A percentile compares a stretch with the other conserved stretches of the same genome.
Evolutionary conservation across 2,113 vertebrate species (phyloP).

Genomic region (Phylloscopus whistleri): DNA sequence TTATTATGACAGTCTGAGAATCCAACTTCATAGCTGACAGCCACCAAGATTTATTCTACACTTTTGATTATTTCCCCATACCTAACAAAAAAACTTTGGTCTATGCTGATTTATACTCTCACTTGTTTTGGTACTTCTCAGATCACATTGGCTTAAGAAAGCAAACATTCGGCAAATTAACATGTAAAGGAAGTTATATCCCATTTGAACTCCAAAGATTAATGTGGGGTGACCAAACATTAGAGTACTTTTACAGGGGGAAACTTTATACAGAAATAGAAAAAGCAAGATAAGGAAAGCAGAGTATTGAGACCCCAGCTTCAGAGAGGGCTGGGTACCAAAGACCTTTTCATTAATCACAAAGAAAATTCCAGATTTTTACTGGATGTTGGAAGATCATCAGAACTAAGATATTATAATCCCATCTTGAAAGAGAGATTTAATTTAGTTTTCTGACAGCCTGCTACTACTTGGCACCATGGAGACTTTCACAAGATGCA

Average conservation of each 20-base stretch:
- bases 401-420: neutral
- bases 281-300: neutral
- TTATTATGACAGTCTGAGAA: constrained; percentile 61
- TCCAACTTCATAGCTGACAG: constrained; percentile 35
- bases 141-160: neutral
- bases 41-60: constrained; percentile 23
- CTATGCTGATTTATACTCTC: constrained; percentile 4
- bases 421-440: neutral
- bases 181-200: constrained; percentile 12
- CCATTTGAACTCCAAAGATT: neutral
- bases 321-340: neutral
- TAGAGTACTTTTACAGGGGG: neutral
- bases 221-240: neutral
- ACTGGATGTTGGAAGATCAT: neutral
- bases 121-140: neutral
- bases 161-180: constrained; percentile 9
- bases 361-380: neutral
- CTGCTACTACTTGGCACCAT: neutral
- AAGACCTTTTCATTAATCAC: neutral
- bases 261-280: neutral
- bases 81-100: constrained; percentile 21
- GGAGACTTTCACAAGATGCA: neutral
- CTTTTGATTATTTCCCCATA: constrained; percentile 35
- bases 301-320: neutral
- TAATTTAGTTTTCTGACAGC: neutral